Evolutionary conservation across 2,888 invertebrate genomes (phyloP), one percentile per base, ranked within the genome.

Genomic region (Ennomos quercinarius): DNA sequence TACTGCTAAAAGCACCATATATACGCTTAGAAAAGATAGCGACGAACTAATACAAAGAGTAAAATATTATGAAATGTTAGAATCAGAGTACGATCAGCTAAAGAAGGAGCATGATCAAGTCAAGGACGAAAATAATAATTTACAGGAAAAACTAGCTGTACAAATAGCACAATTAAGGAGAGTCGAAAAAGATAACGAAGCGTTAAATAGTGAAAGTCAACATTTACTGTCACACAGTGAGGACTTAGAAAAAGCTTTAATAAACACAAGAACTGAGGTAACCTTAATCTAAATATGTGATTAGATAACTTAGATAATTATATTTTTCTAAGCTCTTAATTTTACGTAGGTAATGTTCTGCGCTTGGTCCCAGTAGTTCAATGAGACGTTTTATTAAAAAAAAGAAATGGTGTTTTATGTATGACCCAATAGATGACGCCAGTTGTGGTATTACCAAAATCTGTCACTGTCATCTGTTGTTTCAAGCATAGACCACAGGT

Each of bases 211-310:
- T 53, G 76, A 83, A 61, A 85, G 73, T 67, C 68, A 77, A 64
- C 71, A 77, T 50, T 71, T 88, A 62, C 52, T 84, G 13, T 50
- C 63, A 34, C 78, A 86, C 36, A 86, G 73, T 60, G 78, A 86
- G 70, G 76, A 79, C 53, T 75, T 91, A 60, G 87, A 91, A 71
- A 78, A 76, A 58, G 74, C 81, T 53, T 74, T 91, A 48, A 74
- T 84, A 38, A 73, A 65, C 51, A 74, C 81, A 44, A 82, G 84
- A 65, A 79, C 76, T 47, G 77, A 88, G 86, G 91, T 91, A 70
- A 64, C 12, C 6, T 6, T 17, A 17, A 17, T 17, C 17, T 17
- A 17, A 17, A 17, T 17, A 17, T n/a, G n/a, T n/a, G 17, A 17
- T 17, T 3, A n/a, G n/a, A n/a, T n/a, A n/a, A n/a, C 17, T 17